phyloP scores from a whole-genome alignment of 2,113 vertebrate species.

The Menidia beryllina region DNA sequence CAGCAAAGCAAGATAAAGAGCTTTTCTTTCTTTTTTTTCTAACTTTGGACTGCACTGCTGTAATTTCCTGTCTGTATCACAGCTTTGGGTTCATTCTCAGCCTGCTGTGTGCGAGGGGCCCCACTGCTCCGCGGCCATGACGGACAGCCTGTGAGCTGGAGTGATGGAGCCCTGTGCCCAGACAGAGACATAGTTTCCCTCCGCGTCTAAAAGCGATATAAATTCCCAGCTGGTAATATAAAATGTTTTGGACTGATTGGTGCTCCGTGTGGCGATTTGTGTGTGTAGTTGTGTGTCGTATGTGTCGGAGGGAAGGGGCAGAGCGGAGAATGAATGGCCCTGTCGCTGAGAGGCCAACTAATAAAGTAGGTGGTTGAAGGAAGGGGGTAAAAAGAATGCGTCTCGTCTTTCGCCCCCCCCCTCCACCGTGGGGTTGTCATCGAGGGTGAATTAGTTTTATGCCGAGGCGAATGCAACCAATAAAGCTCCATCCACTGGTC shows the following conservation, averaged over 20 bases:
- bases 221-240: conserved; percentile 73
- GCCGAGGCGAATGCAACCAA: conserved; percentile 56
- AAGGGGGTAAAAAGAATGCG: conserved; percentile 50
- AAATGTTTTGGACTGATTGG: conserved; percentile 53
- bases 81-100: conserved; percentile 23
- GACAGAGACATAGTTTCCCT: conserved; percentile 40
- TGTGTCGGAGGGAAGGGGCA: conserved; percentile 49
- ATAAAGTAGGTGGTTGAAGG: conserved; percentile 68
- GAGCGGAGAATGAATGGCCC: conserved; percentile 63
- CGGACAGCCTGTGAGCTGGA: conserved; percentile 48
- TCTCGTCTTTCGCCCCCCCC: conserved; percentile 71
- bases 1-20: conserved; percentile 12
- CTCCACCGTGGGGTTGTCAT: conserved; percentile 73
- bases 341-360: conserved; percentile 64
- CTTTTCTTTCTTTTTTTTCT: not conserved
- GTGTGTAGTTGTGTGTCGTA: conserved; percentile 29
- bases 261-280: no score
- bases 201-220: conserved; percentile 62
- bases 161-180: conserved; percentile 46
- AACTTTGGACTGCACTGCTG: conserved; percentile 17
- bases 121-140: conserved; percentile 58
- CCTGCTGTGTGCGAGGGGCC: conserved; percentile 36
- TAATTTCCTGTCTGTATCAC: conserved; percentile 42
- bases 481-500: conserved; percentile 63
- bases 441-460: conserved; percentile 78